These are phyloP conservation scores for Drosophila mettleri DNA, from an alignment of 2,888 invertebrate species.

Conservation along the genomic window DNA sequence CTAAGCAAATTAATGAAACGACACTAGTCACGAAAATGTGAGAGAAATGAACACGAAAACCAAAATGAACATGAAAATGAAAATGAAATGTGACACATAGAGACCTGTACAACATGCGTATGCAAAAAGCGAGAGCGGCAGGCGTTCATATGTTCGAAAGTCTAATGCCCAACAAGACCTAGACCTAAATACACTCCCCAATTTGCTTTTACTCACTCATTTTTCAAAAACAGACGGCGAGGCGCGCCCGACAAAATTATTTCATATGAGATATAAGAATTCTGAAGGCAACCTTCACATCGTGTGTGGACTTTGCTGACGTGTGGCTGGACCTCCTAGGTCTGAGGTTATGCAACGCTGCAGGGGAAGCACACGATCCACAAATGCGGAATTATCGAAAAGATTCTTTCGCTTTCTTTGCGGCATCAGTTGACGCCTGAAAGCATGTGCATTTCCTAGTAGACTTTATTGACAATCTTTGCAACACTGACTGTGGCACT, in stretches of 20 bases:
- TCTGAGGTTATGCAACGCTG: no score
- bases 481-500: no score
- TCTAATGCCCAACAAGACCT: conserved; percentile 51
- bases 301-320: conserved; percentile 3
- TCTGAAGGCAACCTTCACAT: background rate
- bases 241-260: conserved; percentile 43
- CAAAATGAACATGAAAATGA: conserved; percentile 34
- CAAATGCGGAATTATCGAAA: no score
- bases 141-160: no score
- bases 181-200: conserved; percentile 52
- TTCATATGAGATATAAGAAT: conserved; percentile 29
- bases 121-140: background rate
- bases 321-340: background rate
- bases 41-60: conserved; percentile 43
- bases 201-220: conserved; percentile 26
- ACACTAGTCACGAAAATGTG: conserved; percentile 43
- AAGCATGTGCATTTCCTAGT: no score
- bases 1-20: conserved; percentile 40
- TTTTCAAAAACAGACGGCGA: conserved; percentile 51
- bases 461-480: no score
- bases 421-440: no score
- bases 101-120: conserved; percentile 11
- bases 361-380: no score
- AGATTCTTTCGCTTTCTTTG: no score
- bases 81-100: conserved; percentile 53